phyloP scores from a whole-genome alignment of 2,113 vertebrate species.

The Columba livia region DNA sequence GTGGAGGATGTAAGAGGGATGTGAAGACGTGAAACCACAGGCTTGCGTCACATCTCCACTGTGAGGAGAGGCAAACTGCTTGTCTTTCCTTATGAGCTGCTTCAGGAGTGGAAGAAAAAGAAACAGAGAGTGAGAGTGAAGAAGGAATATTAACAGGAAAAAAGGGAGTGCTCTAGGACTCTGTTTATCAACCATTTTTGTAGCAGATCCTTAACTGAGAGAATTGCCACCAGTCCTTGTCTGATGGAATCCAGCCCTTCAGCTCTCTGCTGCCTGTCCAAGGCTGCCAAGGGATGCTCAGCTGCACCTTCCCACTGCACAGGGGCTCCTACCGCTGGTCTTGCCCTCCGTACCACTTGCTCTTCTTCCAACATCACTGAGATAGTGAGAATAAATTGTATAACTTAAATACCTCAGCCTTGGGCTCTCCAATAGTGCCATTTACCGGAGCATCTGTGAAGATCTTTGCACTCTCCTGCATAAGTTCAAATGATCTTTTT shows the following conservation, averaged over 20 bases:
- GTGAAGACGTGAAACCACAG: background rate
- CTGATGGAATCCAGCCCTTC: background rate
- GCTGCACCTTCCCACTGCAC: background rate
- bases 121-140: background rate
- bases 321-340: background rate
- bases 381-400: background rate
- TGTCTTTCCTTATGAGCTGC: background rate
- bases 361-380: background rate
- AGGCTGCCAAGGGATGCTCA: background rate
- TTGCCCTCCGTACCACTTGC: background rate
- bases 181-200: background rate
- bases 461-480: accelerated
- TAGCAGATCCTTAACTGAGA: background rate
- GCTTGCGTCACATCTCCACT: background rate
- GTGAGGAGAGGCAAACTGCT: background rate
- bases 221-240: accelerated
- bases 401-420: background rate
- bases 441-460: background rate
- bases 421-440: background rate
- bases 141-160: background rate
- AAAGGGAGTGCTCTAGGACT: background rate
- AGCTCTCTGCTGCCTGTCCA: background rate
- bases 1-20: background rate
- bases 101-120: background rate
- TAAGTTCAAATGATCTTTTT: background rate